Percentiles rank a stretch among this genome's conserved stretches.
phyloP scores from a whole-genome alignment of 1,140 invertebrate species.

The Conopomorpha cramerella region DNA sequence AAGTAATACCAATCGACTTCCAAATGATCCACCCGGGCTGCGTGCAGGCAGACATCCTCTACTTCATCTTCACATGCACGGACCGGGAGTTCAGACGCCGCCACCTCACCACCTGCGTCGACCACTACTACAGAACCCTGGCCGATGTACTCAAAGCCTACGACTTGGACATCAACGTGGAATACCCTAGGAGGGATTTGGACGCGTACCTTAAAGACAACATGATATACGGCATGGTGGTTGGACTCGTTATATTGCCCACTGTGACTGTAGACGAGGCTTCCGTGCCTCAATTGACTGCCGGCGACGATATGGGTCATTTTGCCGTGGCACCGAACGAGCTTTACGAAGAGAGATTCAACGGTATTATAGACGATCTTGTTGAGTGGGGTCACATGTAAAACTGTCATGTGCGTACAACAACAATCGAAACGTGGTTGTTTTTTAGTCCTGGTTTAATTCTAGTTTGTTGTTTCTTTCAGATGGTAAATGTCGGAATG shows the following conservation, averaged over 20 bases:
- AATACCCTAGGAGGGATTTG: neutral
- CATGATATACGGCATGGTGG: neutral
- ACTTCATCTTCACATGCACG: slow-evolving; percentile 47
- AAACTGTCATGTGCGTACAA: slow-evolving; percentile 5
- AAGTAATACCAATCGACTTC: slow-evolving; percentile 47
- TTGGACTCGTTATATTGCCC: neutral
- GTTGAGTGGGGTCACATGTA: slow-evolving; percentile 1
- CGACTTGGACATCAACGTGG: neutral
- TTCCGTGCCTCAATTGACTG: slow-evolving; percentile 4
- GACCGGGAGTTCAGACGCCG: slow-evolving; percentile 20
- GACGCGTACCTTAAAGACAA: neutral
- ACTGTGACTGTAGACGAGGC: neutral
- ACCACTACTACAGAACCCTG: slow-evolving; percentile 25
- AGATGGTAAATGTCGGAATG: too few relatives aligned
- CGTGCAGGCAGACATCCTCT: slow-evolving; percentile 42
- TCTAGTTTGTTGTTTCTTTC: slow-evolving; percentile 3
- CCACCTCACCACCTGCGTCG: slow-evolving; percentile 31
- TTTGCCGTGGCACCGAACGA: slow-evolving; percentile 5
- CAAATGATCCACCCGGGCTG: slow-evolving; percentile 46
- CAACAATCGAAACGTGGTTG: slow-evolving; percentile 5
- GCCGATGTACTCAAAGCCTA: neutral
- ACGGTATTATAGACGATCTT: slow-evolving; percentile 9
- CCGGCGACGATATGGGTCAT: neutral
- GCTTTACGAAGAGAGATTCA: slow-evolving; percentile 6
- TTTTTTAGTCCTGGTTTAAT: too few relatives aligned